Conservation (phyloP, 2,797 vertebrate species). For the Syncerus caffer region DNA sequence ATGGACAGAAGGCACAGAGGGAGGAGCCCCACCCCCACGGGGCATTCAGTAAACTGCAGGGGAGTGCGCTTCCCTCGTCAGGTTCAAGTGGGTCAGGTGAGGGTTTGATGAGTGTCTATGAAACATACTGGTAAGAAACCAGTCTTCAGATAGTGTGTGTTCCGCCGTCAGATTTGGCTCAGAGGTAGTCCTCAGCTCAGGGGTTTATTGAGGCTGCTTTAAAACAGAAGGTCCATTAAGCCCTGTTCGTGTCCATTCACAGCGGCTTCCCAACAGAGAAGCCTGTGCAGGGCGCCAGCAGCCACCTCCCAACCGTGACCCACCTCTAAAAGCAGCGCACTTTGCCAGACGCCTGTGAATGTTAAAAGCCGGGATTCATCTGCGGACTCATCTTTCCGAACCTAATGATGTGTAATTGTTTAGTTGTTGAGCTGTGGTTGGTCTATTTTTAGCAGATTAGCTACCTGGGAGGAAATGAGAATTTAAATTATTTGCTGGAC, state of each 20-base stretch:
- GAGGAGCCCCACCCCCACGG: rapidly evolving
- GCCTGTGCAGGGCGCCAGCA: neutral
- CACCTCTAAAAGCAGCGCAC: neutral
- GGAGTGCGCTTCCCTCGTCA: neutral
- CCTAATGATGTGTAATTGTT: neutral
- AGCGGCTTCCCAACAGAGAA: neutral
- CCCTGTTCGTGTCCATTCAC: neutral
- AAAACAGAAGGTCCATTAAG: conserved; percentile 26
- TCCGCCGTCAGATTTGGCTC: neutral
- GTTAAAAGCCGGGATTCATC: neutral
- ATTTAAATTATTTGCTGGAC: conserved; percentile 20
- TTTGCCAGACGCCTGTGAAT: neutral
- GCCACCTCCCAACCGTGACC: neutral
- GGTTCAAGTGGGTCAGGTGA: neutral
- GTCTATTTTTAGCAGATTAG: conserved; percentile 19
- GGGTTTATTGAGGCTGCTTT: neutral
- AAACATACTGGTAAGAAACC: neutral
- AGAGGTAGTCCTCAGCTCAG: neutral
- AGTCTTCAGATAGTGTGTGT: neutral
- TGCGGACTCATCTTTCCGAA: neutral
- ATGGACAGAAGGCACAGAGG: too few species aligned
- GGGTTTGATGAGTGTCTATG: neutral
- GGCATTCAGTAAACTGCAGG: neutral
- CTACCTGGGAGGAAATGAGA: conserved; percentile 50
- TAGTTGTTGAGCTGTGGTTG: neutral